These are phyloP conservation scores for Nipponia nippon DNA, from an alignment of 2,113 vertebrate genomes.

Conservation along the genomic window DNA sequence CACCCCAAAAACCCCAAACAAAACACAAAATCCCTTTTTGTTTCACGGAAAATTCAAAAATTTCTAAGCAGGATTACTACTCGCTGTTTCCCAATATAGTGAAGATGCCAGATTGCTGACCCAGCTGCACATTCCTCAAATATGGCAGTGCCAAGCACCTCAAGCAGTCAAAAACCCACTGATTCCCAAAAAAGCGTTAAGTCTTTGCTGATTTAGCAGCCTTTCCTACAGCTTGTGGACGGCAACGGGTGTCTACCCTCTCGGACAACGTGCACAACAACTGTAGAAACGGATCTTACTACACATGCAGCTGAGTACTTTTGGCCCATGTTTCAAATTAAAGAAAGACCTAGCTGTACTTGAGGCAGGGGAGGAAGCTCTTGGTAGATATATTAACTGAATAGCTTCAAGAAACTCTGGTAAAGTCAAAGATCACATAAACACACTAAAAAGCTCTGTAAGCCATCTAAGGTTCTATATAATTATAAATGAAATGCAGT, in stretches of 20 bases:
- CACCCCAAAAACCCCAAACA: no score
- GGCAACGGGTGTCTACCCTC: not conserved
- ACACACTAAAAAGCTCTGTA: not conserved
- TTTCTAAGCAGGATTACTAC: not conserved
- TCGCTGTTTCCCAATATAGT: not conserved
- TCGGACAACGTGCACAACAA: not conserved
- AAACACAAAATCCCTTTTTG: not conserved
- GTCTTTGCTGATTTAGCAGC: not conserved
- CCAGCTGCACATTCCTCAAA: not conserved
- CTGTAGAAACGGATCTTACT: not conserved
- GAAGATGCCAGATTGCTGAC: not conserved
- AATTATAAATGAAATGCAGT: not conserved
- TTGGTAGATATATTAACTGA: not conserved
- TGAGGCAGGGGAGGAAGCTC: not conserved
- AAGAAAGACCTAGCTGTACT: not conserved
- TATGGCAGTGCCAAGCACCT: not conserved
- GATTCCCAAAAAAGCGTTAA: not conserved
- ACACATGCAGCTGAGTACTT: not conserved
- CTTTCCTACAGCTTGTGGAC: not conserved
- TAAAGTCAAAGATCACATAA: not conserved
- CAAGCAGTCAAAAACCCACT: not conserved
- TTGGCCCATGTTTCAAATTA: not conserved
- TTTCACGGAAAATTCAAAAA: not conserved
- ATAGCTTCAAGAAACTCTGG: not conserved
- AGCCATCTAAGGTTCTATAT: not conserved